Base-by-base conservation (phyloP, 1,140 invertebrate genomes). In the Sycophaga agraensis region DNA sequence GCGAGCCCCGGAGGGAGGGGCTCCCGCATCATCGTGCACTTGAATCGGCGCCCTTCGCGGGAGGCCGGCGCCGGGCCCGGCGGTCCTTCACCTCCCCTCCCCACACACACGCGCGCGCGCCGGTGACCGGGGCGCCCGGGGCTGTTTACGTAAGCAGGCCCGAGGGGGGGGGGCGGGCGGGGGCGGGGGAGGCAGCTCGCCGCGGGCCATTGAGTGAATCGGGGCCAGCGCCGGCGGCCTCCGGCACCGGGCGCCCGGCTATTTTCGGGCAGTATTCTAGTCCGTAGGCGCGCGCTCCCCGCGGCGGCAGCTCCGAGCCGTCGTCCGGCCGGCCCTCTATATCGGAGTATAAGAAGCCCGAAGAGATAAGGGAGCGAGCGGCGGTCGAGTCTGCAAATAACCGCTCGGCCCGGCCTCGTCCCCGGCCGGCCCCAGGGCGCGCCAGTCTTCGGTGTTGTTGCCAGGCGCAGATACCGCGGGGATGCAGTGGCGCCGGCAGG, bases 401-500 rank as follows among this genome's bases (percentile, higher is more conserved):
- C 28, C 28, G 8, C 1, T 16, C 28, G n/a, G n/a, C n/a, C n/a
- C n/a, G n/a, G n/a, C n/a, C n/a, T n/a, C n/a, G n/a, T n/a, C n/a
- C n/a, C n/a, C n/a, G n/a, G n/a, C n/a, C n/a, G n/a, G n/a, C n/a
- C n/a, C n/a, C n/a, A n/a, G n/a, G n/a, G 17, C 2, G 6, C 42
- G 17, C 1, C 1, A 9, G 1, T 22, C 19, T 11, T 45, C 11
- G 42, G n/a, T 4, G 7, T 8, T 40, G 1, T 2, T 16, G 4
- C 2, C 9, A 45, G 21, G 24, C 16, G 7, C 16, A 16, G 39
- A n/a, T 4, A 17, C n/a, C n/a, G 4, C 39, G 39, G 5, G 39
- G 39, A 82, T 81, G 79, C 80, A 81, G 79, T 82, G 79, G 80
- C 78, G 80, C 34, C 70, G 75, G 49, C 73, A 76, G 54, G 69